Base-by-base conservation (phyloP, 2,797 vertebrate genomes). In the Chaenodraco wilsoni region DNA sequence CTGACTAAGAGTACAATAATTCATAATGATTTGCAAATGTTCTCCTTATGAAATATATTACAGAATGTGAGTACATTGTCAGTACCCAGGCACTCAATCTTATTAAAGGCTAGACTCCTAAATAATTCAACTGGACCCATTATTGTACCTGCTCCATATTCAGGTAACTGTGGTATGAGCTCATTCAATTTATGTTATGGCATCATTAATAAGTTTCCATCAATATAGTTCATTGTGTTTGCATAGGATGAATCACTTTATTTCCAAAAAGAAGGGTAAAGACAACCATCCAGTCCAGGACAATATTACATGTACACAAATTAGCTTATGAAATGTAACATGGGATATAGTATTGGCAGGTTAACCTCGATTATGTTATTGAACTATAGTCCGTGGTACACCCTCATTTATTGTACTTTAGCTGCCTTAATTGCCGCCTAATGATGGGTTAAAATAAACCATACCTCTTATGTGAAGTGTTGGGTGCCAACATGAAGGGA, bases 21-120 rank as follows among this genome's bases (percentile, higher is more conserved):
- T 67, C 57, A 5, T 57, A 31, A 54, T 66, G 31, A 83, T 73
- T 45, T 65, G 45, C 19, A 72, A 23, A 73, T 41, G n/a, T 33
- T 17, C 43, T 37, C 7, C 6, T 62, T 21, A 3, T 64, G 61
- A 66, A 40, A 37, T 5, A 61, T 12, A 6, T 37, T 43, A 21
- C 14, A 15, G 75, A 40, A 46, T 14, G n/a, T 19, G 23, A 64
- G 54, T 72, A 31, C 9, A 52, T 17, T 31, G 41, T 49, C 43
- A 56, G 15, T 55, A 21, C 43, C 19, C 31, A 48, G 45, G 37
- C 67, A 41, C 60, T 41, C 3, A 7, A 21, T 40, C 9, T n/a
- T 2, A 15, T 58, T 65, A 14, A 69, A 49, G 21, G 74, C n/a
- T 69, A 13, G 14, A 23, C 56, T 0, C 51, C 27, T 31, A 66